These are phyloP conservation scores for Nasua narica DNA, from an alignment of 2,797 vertebrate species.

Conservation along the genomic window DNA sequence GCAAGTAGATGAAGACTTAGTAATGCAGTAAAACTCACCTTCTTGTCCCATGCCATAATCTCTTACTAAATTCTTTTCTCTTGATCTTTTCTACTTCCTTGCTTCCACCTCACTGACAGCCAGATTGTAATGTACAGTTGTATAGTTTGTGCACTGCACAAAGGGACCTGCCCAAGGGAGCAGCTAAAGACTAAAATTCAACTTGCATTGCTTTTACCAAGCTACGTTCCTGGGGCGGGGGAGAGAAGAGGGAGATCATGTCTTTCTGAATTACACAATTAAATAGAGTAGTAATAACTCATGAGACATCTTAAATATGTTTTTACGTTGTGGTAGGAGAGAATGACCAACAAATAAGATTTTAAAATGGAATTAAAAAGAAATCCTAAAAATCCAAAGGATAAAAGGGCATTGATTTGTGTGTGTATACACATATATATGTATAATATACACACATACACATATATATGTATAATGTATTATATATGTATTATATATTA, in stretches of 20 bases:
- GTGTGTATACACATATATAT: not conserved
- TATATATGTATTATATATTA: too few species aligned
- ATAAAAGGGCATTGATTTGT: not conserved
- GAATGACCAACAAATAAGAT: not conserved
- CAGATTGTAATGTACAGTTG: not conserved
- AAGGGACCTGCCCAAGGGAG: not conserved
- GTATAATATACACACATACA: not conserved
- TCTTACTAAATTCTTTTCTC: not conserved
- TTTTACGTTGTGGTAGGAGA: not conserved
- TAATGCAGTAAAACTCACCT: not conserved
- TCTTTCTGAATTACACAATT: not conserved
- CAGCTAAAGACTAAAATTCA: not conserved
- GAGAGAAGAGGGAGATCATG: too few species aligned
- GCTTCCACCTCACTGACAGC: not conserved
- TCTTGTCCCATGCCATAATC: not conserved
- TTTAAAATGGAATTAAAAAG: not conserved
- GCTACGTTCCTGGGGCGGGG: too few species aligned
- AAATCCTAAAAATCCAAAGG: not conserved
- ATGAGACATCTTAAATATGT: not conserved
- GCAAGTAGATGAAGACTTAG: not conserved
- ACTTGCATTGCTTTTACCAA: not conserved
- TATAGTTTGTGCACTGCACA: not conserved
- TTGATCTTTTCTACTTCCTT: not conserved
- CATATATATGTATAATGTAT: not conserved
- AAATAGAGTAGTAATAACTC: not conserved